Evolutionary conservation across 2,113 vertebrate genomes (phyloP).

Genomic region (Tachysurus fulvidraco): DNA sequence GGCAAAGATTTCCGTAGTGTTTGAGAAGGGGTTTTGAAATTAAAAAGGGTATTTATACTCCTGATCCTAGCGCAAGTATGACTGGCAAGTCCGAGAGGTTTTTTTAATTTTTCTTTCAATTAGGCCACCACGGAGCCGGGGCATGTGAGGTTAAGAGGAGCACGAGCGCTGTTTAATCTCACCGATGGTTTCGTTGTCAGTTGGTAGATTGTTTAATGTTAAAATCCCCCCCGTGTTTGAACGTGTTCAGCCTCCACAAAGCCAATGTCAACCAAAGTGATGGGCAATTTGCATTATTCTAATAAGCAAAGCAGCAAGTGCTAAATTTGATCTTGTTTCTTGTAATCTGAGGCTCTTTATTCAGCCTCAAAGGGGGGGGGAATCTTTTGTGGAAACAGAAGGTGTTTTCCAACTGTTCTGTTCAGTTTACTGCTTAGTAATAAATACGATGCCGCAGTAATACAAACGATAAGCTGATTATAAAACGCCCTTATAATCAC

Average conservation of each 20-base stretch:
- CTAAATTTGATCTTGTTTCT: not conserved
- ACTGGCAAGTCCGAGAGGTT: conserved; percentile 12
- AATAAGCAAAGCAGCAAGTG: conserved; percentile 6
- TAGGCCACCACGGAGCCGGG: conserved; percentile 30
- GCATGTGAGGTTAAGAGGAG: not conserved
- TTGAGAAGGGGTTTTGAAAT: conserved; percentile 5
- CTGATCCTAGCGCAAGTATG: conserved; percentile 11
- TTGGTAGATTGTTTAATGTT: not conserved
- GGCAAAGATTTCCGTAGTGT: conserved; percentile 15
- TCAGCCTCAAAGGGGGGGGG: not conserved
- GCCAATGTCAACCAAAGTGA: conserved; percentile 4
- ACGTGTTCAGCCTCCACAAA: conserved; percentile 11
- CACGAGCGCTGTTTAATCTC: not conserved
- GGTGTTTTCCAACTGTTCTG: not conserved
- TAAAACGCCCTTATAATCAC: too few relatives aligned
- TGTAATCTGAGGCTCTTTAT: not conserved
- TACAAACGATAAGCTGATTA: not conserved
- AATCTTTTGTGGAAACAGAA: not conserved
- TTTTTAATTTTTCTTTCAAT: conserved; percentile 49
- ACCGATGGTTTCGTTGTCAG: not conserved
- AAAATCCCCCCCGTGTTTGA: conserved; percentile 3
- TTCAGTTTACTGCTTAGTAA: not conserved
- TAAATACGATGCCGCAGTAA: not conserved
- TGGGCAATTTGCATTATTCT: conserved; percentile 10
- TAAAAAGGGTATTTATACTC: conserved; percentile 32